Base-by-base conservation (phyloP, 2,888 invertebrate genomes). In the Drosophila paranaensis region DNA sequence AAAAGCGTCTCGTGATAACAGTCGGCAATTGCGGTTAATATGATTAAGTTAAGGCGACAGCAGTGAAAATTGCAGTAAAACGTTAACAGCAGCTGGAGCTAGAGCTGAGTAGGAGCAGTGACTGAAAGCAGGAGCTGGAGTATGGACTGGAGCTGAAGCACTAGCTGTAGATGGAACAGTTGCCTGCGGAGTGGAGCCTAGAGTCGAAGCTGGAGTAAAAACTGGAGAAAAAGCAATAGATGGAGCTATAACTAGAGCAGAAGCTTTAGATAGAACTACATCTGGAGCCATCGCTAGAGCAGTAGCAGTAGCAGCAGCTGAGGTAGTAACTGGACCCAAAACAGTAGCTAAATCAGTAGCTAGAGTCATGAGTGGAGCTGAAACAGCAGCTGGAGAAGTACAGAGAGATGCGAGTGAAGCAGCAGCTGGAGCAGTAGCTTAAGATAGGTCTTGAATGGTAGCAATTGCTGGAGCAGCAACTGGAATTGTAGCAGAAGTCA, bases 21-120 rank as follows among this genome's bases (percentile, higher is more conserved):
- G 71, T 68, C 68, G 71, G 71, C 79, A 82, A 82, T 80, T 75
- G 79, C 56, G 82, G 79, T 65, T 70, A 74, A 83, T 75, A 66
- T 68, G 71, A 82, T 71, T 60, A 72, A 74, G 72, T 50, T 65
- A 51, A 60, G 35, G 57, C 63, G 51, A 54, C 51, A 46, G 55
- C 40, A 46, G 6, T 57, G 57, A 42, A 54, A 62, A 63, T 45
- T 45, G 43, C 54, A 64, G 37, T 33, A n/a, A 55, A 51, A 53
- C 27, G 33, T 16, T 35, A 2, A n/a, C 25, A 65, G 37, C 45
- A 46, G 40, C 33, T 30, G 30, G 30, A 30, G 16, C 53, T 27
- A 14, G 11, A 43, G 20, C 27, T 33, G 50, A 20, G 20, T 9
- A 13, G 11, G 20, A 42, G 13, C 9, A 13, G 25, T 2, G 42